Conservation (phyloP, 2,113 vertebrate species). For the Epinephelus moara region DNA sequence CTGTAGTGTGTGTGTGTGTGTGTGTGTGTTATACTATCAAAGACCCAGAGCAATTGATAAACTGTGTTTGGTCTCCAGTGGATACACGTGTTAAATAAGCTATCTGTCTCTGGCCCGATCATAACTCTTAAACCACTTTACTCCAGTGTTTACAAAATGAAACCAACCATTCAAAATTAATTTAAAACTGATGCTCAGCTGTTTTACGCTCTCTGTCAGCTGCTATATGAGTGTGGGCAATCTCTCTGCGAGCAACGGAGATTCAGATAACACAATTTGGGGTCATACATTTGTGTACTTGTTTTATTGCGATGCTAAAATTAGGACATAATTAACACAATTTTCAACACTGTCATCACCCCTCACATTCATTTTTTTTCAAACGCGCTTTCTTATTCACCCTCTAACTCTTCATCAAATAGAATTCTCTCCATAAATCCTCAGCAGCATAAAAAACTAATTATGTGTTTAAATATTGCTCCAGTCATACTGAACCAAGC, state of each 20-base stretch:
- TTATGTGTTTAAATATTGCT: conserved; percentile 55
- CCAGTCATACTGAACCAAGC: conserved; percentile 20
- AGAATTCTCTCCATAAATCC: conserved; percentile 44
- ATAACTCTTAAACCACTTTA: conserved; percentile 6
- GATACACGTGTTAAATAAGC: conserved; percentile 1
- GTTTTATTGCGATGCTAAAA: conserved; percentile 35
- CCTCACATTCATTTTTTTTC: conserved; percentile 4
- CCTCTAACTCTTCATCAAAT: conserved; percentile 27
- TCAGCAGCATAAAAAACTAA: conserved; percentile 35
- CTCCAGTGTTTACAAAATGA: conserved; percentile 17
- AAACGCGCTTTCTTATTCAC: conserved; percentile 16
- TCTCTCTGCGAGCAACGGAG: not conserved
- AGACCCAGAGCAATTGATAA: not conserved
- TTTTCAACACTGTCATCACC: conserved; percentile 10
- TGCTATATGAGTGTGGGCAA: not conserved
- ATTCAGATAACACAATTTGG: conserved; percentile 24
- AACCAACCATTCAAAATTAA: conserved; percentile 12
- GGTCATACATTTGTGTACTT: not conserved
- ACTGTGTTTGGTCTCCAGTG: not conserved
- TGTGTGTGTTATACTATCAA: too few relatives aligned
- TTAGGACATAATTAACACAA: conserved; percentile 14
- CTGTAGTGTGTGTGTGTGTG: too few relatives aligned
- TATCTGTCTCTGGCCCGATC: not conserved
- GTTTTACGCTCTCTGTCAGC: not conserved
- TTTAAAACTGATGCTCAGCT: conserved; percentile 11